Evolutionary conservation across 2,888 invertebrate species (phyloP), one percentile per base, ranked within the genome.

Genomic region (Chaetoderma sp.): DNA sequence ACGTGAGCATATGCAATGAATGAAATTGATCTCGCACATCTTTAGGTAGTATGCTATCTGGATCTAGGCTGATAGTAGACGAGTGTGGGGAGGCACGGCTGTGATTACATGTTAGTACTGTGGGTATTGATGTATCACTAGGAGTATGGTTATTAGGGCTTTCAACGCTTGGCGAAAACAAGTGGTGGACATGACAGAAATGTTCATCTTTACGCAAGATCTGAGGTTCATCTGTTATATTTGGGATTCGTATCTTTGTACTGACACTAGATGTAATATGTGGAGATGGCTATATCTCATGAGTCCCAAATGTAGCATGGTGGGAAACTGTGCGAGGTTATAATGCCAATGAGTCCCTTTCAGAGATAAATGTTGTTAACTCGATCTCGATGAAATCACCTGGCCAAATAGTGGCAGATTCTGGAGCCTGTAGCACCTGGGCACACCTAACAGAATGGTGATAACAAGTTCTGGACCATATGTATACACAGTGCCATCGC

Each of bases 341-440:
- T n/a, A n/a, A n/a, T n/a, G n/a, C n/a, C n/a, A n/a, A n/a, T n/a
- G n/a, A n/a, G n/a, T n/a, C n/a, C n/a, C n/a, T n/a, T n/a, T n/a
- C n/a, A n/a, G n/a, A n/a, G 44, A 65, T 23, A 3, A 61, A 65
- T 16, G 16, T 47, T n/a, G 64, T 62, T 4, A 67, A 30, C 6
- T n/a, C 49, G 2, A 73, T n/a, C 44, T 72, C 68, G n/a, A 67
- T 42, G 30, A 39, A 70, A 6, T 62, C 42, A 1, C 74, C 70
- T n/a, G 72, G 72, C 67, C 65, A 70, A 4, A 68, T 36, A 4
- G 62, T 50, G 0, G 62, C 52, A 16, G 66, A 52, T 8, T 59
- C 5, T n/a, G 65, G 55, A 39, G 52, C 39, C 8, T 63, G 45
- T 6, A 63, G 28, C 3, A 70, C 52, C 32, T 65, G 58, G 4